Evolutionary conservation across 2,888 invertebrate genomes (phyloP).

Genomic region (Papilio demoleus): DNA sequence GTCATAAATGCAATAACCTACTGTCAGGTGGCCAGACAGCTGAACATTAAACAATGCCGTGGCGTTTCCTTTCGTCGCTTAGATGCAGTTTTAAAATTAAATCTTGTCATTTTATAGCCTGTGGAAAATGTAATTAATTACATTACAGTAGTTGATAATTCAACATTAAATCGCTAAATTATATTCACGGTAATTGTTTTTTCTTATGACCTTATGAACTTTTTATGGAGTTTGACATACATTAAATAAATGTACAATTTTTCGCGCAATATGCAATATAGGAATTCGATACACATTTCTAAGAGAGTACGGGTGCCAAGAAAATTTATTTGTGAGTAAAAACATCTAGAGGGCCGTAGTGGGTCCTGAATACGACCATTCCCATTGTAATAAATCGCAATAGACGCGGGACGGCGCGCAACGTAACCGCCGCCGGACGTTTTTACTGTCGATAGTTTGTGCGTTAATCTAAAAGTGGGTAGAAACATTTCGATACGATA

Average conservation of each 20-base stretch:
- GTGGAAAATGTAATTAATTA: too few relatives aligned
- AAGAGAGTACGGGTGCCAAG: slow-evolving; percentile 62
- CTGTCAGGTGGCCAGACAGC: slow-evolving; percentile 34
- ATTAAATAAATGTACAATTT: slow-evolving; percentile 8
- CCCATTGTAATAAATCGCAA: slow-evolving; percentile 72
- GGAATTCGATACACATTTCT: slow-evolving; percentile 64
- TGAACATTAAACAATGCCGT: slow-evolving; percentile 37
- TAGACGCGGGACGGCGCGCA: slow-evolving; percentile 58
- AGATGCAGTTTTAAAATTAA: slow-evolving; percentile 23
- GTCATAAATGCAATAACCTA: slow-evolving; percentile 38
- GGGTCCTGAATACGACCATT: slow-evolving; percentile 66
- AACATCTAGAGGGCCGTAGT: slow-evolving; percentile 63
- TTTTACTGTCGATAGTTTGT: slow-evolving; percentile 69
- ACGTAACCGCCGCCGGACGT: slow-evolving; percentile 58
- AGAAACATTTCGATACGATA: slow-evolving; percentile 43
- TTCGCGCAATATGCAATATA: slow-evolving; percentile 33
- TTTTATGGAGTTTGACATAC: neutral
- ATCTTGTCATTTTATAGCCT: too few relatives aligned
- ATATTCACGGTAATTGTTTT: too few relatives aligned
- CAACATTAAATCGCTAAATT: too few relatives aligned
- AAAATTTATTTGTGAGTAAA: slow-evolving; percentile 74
- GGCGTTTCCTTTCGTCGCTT: slow-evolving; percentile 31
- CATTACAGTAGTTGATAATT: too few relatives aligned
- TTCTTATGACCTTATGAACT: too few relatives aligned
- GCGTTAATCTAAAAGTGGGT: slow-evolving; percentile 51